Evolutionary conservation across 2,113 vertebrate genomes (phyloP).

Genomic region (Coryphaenoides rupestris): DNA sequence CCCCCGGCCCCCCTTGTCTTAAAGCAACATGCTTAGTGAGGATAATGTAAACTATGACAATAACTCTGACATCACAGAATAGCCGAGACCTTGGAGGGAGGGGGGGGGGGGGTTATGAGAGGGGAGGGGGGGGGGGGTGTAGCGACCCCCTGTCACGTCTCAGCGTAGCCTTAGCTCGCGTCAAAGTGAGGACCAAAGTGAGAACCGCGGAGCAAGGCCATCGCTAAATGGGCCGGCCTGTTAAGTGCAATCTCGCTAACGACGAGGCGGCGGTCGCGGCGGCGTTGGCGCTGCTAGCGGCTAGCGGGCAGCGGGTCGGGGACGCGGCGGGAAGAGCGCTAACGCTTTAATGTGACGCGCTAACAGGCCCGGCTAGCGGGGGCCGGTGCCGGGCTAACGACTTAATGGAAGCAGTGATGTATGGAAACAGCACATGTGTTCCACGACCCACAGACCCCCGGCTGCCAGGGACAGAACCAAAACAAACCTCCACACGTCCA

Average conservation of each 20-base stretch:
- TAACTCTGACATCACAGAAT: slow-evolving; percentile 78
- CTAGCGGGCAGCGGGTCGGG: slow-evolving; percentile 68
- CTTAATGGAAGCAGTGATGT: slow-evolving; percentile 72
- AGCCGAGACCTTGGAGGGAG: slow-evolving; percentile 82
- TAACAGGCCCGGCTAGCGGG: slow-evolving; percentile 53
- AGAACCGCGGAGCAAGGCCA: slow-evolving; percentile 83
- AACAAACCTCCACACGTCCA: no score
- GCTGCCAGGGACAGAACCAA: no score
- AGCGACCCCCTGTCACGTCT: slow-evolving; percentile 82
- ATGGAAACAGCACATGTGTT: slow-evolving; percentile 64
- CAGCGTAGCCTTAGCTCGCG: slow-evolving; percentile 86
- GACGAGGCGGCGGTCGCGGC: slow-evolving; percentile 67
- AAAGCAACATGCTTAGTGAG: no score
- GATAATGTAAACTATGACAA: slow-evolving; percentile 63
- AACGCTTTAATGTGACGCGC: slow-evolving; percentile 65
- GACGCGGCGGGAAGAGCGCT: slow-evolving; percentile 65
- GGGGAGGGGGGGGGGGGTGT: slow-evolving; percentile 46
- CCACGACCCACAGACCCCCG: no score
- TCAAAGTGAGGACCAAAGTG: slow-evolving; percentile 76
- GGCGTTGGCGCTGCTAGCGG: slow-evolving; percentile 75
- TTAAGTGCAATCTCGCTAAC: slow-evolving; percentile 89
- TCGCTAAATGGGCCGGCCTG: slow-evolving; percentile 76
- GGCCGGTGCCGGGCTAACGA: slow-evolving; percentile 59
- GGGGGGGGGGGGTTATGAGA: slow-evolving; percentile 68
- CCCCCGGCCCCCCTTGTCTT: no score